Base-by-base conservation (phyloP, 2,113 vertebrate species). In the Aspiorhynchus laticeps region DNA sequence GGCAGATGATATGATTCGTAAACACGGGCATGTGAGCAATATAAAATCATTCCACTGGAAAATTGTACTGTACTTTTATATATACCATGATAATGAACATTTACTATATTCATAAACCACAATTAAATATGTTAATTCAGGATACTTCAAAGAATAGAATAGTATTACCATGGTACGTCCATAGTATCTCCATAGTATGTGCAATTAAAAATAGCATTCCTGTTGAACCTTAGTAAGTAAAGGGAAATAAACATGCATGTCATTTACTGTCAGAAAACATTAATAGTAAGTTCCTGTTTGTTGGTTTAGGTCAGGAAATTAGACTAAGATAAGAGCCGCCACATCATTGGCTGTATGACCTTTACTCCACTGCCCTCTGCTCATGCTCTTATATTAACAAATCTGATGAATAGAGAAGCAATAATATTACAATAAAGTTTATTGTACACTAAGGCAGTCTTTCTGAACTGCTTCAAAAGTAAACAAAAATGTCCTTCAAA, bases 321-420 rank as follows among this genome's bases (percentile, higher is more conserved):
- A 19, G 43, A 83, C 43, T n/a, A 12, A 31, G 65, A 71, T 36
- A 71, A 36, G 19, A 48, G 65, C 26, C 6, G 65, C 65, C 81
- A 83, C 81, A 83, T 83, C 63, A 83, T 24, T 36, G 0, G n/a
- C 2, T 31, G 14, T 17, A 3, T 36, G 19, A 71, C 26, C 81
- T 71, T 51, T 83, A 10, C 81, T 83, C 81, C 63, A 83, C 63
- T 83, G 19, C 19, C 81, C 19, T 48, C 38, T 31, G 61, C 28
- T 21, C 80, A 36, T n/a, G 15, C 46, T 56, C 76, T 28, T 26
- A 77, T 28, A 14, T 74, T n/a, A 74, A 73, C 69, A 73, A 75
- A 7, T 24, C 73, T 15, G n/a, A n/a, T 26, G 38, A 36, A 71
- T 33, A 75, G 24, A 46, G 2, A 28, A 26, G 1, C 41, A 76